Evolutionary conservation across 53 echinoderm and acorn worm species (phyloP).

Genomic region (Paracentrotus lividus): DNA sequence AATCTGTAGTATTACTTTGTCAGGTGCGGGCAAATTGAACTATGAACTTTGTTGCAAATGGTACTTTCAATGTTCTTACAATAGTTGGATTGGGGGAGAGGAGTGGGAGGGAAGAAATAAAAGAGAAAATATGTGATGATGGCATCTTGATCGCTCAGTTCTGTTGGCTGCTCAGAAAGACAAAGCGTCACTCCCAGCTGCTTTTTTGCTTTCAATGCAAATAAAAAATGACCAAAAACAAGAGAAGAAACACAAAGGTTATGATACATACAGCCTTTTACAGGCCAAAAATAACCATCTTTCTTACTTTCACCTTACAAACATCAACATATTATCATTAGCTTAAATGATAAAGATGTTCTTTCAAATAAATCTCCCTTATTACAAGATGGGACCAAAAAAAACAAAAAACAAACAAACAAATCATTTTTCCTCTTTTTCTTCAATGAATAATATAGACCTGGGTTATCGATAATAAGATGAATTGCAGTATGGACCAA

Average conservation of each 20-base stretch:
- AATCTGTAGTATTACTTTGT: background rate
- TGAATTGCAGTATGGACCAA: too few relatives aligned
- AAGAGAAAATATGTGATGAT: conserved; percentile 51
- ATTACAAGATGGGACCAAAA: background rate
- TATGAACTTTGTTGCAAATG: background rate
- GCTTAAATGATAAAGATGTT: background rate
- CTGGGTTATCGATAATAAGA: too few relatives aligned
- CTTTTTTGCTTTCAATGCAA: conserved; percentile 55
- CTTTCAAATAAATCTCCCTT: background rate
- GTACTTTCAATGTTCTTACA: background rate
- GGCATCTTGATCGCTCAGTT: conserved; percentile 19
- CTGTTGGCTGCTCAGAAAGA: conserved; percentile 46
- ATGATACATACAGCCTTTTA: conserved; percentile 21
- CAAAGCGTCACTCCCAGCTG: conserved; percentile 39
- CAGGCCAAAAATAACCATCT: conserved; percentile 49
- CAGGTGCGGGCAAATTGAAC: background rate
- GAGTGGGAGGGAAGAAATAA: background rate
- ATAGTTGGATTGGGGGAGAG: background rate
- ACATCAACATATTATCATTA: conserved; percentile 22
- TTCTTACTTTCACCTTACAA: background rate
- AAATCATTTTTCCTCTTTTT: too few relatives aligned
- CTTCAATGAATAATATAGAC: too few relatives aligned
- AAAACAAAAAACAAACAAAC: background rate
- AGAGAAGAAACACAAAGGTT: conserved; percentile 66
- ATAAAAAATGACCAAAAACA: conserved; percentile 63